Evolutionary conservation across 2,113 vertebrate genomes (phyloP).

Genomic region (Cavia aperea): DNA sequence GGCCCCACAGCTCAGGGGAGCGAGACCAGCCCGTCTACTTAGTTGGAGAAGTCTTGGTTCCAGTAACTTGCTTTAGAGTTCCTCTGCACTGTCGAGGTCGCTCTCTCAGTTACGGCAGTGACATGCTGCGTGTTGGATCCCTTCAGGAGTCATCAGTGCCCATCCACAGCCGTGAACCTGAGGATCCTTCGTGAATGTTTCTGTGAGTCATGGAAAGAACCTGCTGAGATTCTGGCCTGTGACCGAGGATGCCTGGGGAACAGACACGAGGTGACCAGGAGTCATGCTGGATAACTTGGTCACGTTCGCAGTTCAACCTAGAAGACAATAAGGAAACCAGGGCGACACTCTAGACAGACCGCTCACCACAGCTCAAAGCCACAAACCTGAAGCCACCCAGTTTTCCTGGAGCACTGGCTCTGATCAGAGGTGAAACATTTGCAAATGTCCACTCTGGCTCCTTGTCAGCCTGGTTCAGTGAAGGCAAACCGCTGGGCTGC

Average conservation of each 20-base stretch:
- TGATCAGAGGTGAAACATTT: neutral
- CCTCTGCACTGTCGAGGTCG: neutral
- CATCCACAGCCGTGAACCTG: neutral
- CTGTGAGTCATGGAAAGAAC: neutral
- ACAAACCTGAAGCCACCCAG: neutral
- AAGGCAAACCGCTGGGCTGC: neutral
- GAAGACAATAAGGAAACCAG: neutral
- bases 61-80: neutral
- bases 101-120: neutral
- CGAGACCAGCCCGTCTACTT: rapidly evolving
- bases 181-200: no score
- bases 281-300: neutral
- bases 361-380: neutral
- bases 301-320: neutral
- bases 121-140: neutral
- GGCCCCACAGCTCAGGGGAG: neutral
- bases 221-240: neutral
- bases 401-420: neutral
- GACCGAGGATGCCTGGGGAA: neutral
- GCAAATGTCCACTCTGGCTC: neutral
- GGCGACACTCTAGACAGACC: neutral
- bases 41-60: neutral
- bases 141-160: no score
- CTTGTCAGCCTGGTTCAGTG: neutral
- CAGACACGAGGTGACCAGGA: neutral